phyloP scores from a whole-genome alignment of 2,888 invertebrate species.

The Dromius quadrimaculatus region DNA sequence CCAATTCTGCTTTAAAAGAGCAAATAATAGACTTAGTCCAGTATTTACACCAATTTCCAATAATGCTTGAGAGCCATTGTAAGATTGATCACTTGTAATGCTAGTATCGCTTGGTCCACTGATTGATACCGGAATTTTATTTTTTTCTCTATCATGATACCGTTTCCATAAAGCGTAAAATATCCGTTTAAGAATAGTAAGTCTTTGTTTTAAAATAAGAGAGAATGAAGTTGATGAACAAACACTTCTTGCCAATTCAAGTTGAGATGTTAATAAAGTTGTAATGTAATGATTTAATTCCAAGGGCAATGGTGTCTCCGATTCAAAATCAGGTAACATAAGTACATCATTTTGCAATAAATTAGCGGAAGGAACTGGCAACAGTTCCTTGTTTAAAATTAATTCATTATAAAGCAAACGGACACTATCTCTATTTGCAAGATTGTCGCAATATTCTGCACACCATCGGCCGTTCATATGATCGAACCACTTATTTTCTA shows the following conservation, averaged over 20 bases:
- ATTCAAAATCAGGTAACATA: slow-evolving; percentile 70
- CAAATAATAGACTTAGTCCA: slow-evolving; percentile 72
- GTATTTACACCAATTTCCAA: slow-evolving; percentile 74
- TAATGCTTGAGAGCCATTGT: slow-evolving; percentile 69
- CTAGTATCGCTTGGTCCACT: slow-evolving; percentile 51
- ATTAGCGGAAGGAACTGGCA: slow-evolving; percentile 61
- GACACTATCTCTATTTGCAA: slow-evolving; percentile 69
- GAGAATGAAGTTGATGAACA: slow-evolving; percentile 72
- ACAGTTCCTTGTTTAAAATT: slow-evolving; percentile 69
- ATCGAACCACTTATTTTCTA: slow-evolving; percentile 69
- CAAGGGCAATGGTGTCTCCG: slow-evolving; percentile 65
- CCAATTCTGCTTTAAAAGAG: slow-evolving; percentile 73
- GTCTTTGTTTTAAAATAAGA: slow-evolving; percentile 68
- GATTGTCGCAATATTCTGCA: slow-evolving; percentile 70
- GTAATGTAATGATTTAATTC: slow-evolving; percentile 71
- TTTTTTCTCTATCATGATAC: slow-evolving; percentile 69
- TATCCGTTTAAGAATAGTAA: slow-evolving; percentile 71
- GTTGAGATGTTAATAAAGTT: slow-evolving; percentile 68
- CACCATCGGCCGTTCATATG: slow-evolving; percentile 73
- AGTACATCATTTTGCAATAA: slow-evolving; percentile 63
- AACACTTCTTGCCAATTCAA: slow-evolving; percentile 69
- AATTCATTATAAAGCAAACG: slow-evolving; percentile 70
- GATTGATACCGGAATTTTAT: slow-evolving; percentile 52
- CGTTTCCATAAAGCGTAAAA: slow-evolving; percentile 70
- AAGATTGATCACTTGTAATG: slow-evolving; percentile 53